Conservation (phyloP, 2,113 vertebrate species). For the Coracopsis vasa region DNA sequence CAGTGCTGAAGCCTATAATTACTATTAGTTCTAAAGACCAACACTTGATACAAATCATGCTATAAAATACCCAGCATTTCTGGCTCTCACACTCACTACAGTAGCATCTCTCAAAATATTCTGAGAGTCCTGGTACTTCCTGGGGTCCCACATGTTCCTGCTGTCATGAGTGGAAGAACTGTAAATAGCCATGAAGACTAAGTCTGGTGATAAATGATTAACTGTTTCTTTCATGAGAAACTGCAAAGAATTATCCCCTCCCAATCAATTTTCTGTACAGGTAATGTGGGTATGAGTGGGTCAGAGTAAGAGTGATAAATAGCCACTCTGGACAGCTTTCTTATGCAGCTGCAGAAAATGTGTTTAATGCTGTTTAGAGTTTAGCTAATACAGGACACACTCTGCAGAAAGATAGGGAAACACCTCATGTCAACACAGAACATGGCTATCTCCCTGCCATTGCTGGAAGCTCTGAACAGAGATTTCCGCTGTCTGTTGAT, state of each 20-base stretch:
- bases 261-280: not conserved
- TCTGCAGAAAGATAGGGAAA: not conserved
- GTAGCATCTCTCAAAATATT: not conserved
- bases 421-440: not conserved
- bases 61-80: not conserved
- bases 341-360: constrained; percentile 11
- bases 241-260: constrained; percentile 9
- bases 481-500: not conserved
- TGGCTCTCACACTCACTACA: not conserved
- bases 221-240: not conserved
- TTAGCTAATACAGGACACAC: not conserved
- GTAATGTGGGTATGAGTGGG: not conserved
- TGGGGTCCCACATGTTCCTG: not conserved
- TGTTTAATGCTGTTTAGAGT: not conserved
- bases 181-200: not conserved
- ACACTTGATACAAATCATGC: not conserved
- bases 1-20: not conserved
- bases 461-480: not conserved
- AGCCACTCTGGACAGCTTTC: not conserved
- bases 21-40: not conserved
- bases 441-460: not conserved
- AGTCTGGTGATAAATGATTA: not conserved
- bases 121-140: not conserved
- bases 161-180: not conserved
- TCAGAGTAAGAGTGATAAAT: constrained; percentile 23